These are phyloP conservation scores for Scelioninae gen. 2 DNA, from an alignment of 2,888 invertebrate species.

Conservation along the genomic window DNA sequence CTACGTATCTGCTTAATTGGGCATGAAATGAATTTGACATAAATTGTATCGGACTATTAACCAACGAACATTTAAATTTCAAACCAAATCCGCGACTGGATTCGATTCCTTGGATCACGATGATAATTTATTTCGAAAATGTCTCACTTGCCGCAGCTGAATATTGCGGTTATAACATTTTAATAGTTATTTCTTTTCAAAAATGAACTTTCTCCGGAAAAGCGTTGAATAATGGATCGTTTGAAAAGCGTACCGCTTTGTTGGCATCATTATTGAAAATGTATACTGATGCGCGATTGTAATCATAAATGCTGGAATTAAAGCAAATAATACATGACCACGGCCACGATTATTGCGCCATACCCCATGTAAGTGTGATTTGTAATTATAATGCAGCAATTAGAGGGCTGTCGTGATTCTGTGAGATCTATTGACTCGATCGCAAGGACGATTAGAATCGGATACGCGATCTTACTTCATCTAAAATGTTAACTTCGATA, in stretches of 20 bases:
- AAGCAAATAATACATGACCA: slow-evolving; percentile 59
- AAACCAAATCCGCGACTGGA: slow-evolving; percentile 47
- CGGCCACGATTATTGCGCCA: slow-evolving; percentile 59
- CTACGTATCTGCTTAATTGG: slow-evolving; percentile 46
- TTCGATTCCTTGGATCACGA: slow-evolving; percentile 30
- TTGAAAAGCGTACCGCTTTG: slow-evolving; percentile 26
- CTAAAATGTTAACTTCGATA: slow-evolving; percentile 69
- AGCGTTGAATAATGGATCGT: slow-evolving; percentile 43
- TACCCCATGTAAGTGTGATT: slow-evolving; percentile 65
- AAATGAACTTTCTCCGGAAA: slow-evolving; percentile 39
- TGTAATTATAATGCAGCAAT: slow-evolving; percentile 75
- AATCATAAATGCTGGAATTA: slow-evolving; percentile 52
- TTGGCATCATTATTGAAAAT: slow-evolving; percentile 27
- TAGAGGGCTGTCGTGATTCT: slow-evolving; percentile 72
- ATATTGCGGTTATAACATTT: too few relatives aligned
- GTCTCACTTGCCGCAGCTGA: too few relatives aligned
- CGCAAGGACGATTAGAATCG: slow-evolving; percentile 68
- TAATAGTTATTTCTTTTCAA: too few relatives aligned
- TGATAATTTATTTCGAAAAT: too few relatives aligned
- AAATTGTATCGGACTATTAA: slow-evolving; percentile 48
- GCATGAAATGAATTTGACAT: slow-evolving; percentile 53
- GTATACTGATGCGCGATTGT: slow-evolving; percentile 55
- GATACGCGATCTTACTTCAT: slow-evolving; percentile 63
- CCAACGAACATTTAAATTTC: slow-evolving; percentile 54
- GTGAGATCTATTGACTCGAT: slow-evolving; percentile 67